Percentiles rank a stretch among this genome's conserved stretches.
phyloP scores from a whole-genome alignment of 2,888 invertebrate species.

The Epinotia bilunana region DNA sequence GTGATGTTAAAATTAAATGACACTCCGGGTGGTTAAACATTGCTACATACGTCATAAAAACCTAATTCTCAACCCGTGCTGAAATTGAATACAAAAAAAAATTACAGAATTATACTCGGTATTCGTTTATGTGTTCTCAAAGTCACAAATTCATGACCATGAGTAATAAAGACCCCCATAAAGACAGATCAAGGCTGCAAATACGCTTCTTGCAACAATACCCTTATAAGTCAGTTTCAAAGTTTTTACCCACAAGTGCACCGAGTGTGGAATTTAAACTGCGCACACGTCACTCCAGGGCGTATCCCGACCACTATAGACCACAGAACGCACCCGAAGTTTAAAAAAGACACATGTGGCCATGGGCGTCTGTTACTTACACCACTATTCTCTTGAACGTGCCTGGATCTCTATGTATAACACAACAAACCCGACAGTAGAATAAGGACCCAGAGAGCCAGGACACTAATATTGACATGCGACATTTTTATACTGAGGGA shows the following conservation, averaged over 20 bases:
- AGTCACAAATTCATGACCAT: neutral
- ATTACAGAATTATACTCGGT: neutral
- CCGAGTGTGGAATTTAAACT: conserved; percentile 62
- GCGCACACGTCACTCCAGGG: conserved; percentile 59
- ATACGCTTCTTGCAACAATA: conserved; percentile 4
- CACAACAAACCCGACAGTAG: neutral
- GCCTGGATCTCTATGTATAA: neutral
- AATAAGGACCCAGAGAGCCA: conserved; percentile 6
- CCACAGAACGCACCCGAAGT: conserved; percentile 5
- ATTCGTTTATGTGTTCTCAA: neutral
- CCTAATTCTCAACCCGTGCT: neutral
- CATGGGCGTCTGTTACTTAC: neutral
- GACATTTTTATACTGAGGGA: conserved; percentile 28
- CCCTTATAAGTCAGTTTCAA: conserved; percentile 4
- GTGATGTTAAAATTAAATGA: neutral
- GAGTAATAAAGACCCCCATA: neutral
- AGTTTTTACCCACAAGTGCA: conserved; percentile 17
- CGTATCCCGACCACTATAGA: conserved; percentile 55
- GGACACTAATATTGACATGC: neutral
- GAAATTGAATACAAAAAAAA: neutral
- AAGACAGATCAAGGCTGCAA: neutral
- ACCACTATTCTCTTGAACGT: neutral
- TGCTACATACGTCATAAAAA: too few relatives aligned
- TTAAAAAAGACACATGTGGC: neutral
- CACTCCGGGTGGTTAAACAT: neutral